Evolutionary conservation across 1,140 invertebrate species (phyloP), one percentile per base, ranked within the genome.

Genomic region (Holcopasites calliopsidis): DNA sequence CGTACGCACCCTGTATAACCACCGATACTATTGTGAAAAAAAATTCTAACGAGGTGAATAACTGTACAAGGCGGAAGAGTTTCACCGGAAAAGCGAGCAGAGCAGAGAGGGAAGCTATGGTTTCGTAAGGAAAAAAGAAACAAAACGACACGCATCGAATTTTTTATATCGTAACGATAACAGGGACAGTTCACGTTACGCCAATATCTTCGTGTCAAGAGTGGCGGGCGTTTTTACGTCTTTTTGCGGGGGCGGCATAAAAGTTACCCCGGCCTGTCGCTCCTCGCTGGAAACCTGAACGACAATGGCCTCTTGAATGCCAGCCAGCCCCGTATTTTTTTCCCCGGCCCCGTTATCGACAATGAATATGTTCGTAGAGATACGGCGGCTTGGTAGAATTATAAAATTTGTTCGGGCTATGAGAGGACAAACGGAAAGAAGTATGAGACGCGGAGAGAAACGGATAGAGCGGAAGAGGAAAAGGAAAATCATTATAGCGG

Each of bases 231-330:
- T n/a, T 64, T 77, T 73, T 77, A 33, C n/a, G 23, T 38, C 33
- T 57, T 69, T 69, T 69, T 70, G 33, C 49, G 74, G 54, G 40
- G 31, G 66, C 70, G 66, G 76, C 60, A 83, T 81, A 84, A 87
- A 87, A 85, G 72, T 83, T 73, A 84, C 75, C 70, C 58, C 60
- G n/a, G 50, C 21, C 21, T 38, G 55, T 21, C 44, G 55, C 49
- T 55, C 49, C 49, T 52, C 76, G 72, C 76, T 85, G 71, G 82
- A 65, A 76, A 78, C 84, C 79, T 84, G 72, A 77, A 76, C 76
- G 82, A 85, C 84, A 85, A 84, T 79, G 72, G 75, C 26, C 75
- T 65, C 70, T 84, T 87, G 85, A 84, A 87, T 69, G 76, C 65
- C 44, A 71, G 84, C 84, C 85, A 85, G 77, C 77, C 69, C 47